Evolutionary conservation across 2,113 vertebrate genomes (phyloP), one percentile per base, ranked within the genome.

Genomic region (Campylorhamphus procurvoides): DNA sequence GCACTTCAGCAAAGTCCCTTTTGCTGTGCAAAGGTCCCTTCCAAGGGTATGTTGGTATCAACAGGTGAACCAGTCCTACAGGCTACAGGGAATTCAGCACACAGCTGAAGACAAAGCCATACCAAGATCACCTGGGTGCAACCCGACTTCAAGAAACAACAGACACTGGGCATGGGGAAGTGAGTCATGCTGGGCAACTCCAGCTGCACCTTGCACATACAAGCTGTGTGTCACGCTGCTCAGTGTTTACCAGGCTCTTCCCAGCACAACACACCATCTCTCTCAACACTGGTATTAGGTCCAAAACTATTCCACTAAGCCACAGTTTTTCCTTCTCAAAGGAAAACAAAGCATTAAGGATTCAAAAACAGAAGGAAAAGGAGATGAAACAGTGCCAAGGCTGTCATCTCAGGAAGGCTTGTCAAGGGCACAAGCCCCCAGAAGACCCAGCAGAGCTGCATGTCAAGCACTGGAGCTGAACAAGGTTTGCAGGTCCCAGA

Each of bases 201-300:
- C 62, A 73, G 40, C 62, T 8, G 1, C 39, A 58, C 8, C 3
- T 25, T 53, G 39, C 15, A 79, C 9, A 33, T 42, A 73, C 60
- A 75, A 86, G 17, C 29, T 1, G 2, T 7, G n/a, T 40, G 72
- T 73, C 68, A 77, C 47, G 58, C 64, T 55, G 64, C 39, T 84
- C 1, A 1, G 2, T 6, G 22, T 78, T 55, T 66, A 35, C 24
- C 58, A 62, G 12, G 40, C 29, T 74, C n/a, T 84, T 52, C 58
- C 66, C 42, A 37, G 42, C 25, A 68, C 11, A 47, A 14, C 31
- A 84, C 63, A 74, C 19, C 19, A 33, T 7, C n/a, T 83, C 71
- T 72, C 31, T 76, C 52, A 71, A 14, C 3, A 28, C 4, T 3
- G 16, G 4, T 9, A 10, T 42, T 35, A 84, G 0, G 0, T 9